phyloP scores from a whole-genome alignment of 2,888 invertebrate genomes.

The Epistrophe grossulariae region DNA sequence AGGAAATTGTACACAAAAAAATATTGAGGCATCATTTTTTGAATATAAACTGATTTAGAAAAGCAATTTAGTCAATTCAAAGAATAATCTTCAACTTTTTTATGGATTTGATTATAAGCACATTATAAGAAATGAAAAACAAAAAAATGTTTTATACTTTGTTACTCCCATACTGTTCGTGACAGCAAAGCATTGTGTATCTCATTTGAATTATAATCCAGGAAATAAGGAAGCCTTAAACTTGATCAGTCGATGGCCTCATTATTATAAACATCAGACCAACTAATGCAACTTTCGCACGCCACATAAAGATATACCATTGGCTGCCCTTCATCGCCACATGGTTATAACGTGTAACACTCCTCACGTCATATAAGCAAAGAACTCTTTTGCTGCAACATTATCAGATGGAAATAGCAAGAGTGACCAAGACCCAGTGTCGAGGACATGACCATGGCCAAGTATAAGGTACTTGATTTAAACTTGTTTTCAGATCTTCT shows the following conservation, averaged over 20 bases:
- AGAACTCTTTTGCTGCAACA: constrained; percentile 15
- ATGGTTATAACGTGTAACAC: constrained; percentile 5
- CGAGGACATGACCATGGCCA: constrained; percentile 62
- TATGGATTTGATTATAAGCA: background rate
- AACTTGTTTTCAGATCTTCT: constrained; percentile 54
- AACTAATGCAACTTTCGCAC: constrained; percentile 9
- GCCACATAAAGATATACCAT: background rate
- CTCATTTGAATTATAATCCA: constrained; percentile 20
- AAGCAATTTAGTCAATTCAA: background rate
- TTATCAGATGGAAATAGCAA: constrained; percentile 40
- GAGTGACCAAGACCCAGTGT: constrained; percentile 62
- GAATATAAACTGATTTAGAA: too few species aligned
- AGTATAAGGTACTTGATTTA: constrained; percentile 29
- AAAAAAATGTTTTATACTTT: background rate
- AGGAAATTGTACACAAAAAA: too few species aligned
- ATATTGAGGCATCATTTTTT: too few species aligned
- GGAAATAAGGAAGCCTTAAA: constrained; percentile 1
- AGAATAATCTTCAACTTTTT: background rate
- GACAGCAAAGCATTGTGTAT: background rate
- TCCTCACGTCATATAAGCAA: constrained; percentile 26
- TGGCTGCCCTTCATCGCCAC: constrained; percentile 51
- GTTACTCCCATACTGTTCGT: background rate
- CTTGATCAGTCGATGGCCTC: constrained; percentile 14
- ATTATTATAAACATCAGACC: background rate
- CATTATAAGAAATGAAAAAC: background rate